Evolutionary conservation across 2,113 vertebrate genomes (phyloP), one percentile per base, ranked within the genome.

Genomic region (Rhegmatorhina hoffmannsi): DNA sequence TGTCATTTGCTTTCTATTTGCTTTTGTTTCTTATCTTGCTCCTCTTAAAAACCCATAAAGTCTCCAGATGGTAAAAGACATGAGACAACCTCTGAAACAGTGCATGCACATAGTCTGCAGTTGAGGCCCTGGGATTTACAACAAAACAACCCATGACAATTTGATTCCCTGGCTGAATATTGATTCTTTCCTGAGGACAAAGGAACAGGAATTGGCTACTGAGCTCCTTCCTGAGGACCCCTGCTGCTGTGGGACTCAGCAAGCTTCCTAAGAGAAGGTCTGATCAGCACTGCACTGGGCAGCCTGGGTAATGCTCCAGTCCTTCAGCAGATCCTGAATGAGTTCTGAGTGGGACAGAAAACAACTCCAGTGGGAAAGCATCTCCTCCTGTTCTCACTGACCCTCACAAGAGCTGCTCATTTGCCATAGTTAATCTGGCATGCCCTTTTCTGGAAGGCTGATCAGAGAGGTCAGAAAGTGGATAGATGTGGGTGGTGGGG

Each of bases 271-370:
- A 13, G 26, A 84, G 34, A 10, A 73, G 5, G 33, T 15, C 23
- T 0, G 0, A 33, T 5, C 49, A 63, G 25, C 47, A 62, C 13
- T 0, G 0, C 0, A 1, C 11, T 73, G 1, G 4, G 49, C 44
- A 63, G 34, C 10, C 11, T 4, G 0, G 19, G 11, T 68, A 40
- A 34, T 68, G 33, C 40, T 84, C 33, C 34, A 21, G 43, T 38
- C 13, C 64, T 52, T 50, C 46, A 68, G 34, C 33, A 73, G 8
- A 58, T 64, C 21, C 73, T 29, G 50, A 52, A 29, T 29, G 28
- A 49, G 28, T 31, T 36, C 49, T 66, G 47, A 49, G 36, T 13
- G 29, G 34, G 17, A 64, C 33, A 29, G 44, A 69, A 74, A 44
- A 13, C 36, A 50, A 10, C 9, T 49, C 21, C 55, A 36, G 21